Base-by-base conservation (phyloP, 2,113 vertebrate genomes). In the Agapornis roseicollis region DNA sequence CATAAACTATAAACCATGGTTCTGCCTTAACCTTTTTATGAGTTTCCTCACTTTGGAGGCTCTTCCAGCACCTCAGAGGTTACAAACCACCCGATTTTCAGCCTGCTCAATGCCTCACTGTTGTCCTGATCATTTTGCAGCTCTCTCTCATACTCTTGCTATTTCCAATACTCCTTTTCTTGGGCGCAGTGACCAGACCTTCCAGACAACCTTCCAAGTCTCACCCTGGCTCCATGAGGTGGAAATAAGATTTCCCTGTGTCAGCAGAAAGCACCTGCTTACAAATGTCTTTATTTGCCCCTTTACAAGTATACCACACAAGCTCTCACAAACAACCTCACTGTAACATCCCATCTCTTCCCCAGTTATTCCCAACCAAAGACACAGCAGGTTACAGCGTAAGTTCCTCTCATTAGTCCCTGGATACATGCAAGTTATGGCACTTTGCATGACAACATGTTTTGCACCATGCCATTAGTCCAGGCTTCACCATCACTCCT, bases 321-420 rank as follows among this genome's bases (percentile, higher is more conserved):
- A 49, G 44, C 50, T 37, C 31, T 37, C 61, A 25, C 0, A 0
- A 20, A 3, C 0, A 13, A 7, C 39, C 25, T 1, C 28, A 15
- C 28, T 3, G 10, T 17, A 2, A 28, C 35, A 20, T 0, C 17
- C 13, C 3, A 0, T 1, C 27, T 1, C 8, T 18, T 7, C 41
- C 17, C 12, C 16, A 4, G 19, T 3, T 17, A 19, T 2, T 52
- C 50, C 44, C 73, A 42, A 11, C 17, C 41, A 7, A 46, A 6
- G 41, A 11, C 28, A 22, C 17, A 1, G 64, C 53, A 8, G 46
- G 5, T 7, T 10, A n/a, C 73, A 31, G 69, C 28, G 3, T 8
- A 10, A 2, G 10, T 1, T 17, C 8, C 53, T 39, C 31, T 46
- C 41, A 1, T 3, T 0, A 65, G 19, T 13, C 44, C 55, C 53